Evolutionary conservation across 1,140 invertebrate species (phyloP).

Genomic region (Neuroterus valhalla): DNA sequence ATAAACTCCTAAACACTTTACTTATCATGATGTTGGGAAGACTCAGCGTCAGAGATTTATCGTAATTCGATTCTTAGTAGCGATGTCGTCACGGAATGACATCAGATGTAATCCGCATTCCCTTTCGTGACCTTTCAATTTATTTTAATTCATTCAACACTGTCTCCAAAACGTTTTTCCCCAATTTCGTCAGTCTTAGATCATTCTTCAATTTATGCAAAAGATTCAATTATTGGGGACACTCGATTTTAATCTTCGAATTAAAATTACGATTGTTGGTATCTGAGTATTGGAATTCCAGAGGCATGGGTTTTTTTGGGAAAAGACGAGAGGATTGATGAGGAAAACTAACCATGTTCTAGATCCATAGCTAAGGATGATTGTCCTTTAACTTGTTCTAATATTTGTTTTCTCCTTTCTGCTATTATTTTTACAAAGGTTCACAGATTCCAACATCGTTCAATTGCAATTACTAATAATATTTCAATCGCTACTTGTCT

Average conservation of each 20-base stretch:
- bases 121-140: not conserved
- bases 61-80: constrained; percentile 7
- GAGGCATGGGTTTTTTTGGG: no score
- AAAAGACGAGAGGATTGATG: no score
- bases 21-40: constrained; percentile 6
- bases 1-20: not conserved
- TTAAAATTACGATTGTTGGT: not conserved
- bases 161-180: not conserved
- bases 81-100: constrained; percentile 6
- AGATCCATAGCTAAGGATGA: no score
- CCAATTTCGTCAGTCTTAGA: not conserved
- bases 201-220: not conserved
- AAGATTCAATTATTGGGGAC: not conserved
- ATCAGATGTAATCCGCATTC: not conserved
- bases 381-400: no score
- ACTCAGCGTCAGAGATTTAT: not conserved
- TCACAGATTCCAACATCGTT: no score
- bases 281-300: no score
- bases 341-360: no score
- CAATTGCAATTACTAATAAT: no score
- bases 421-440: no score
- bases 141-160: not conserved
- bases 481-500: no score
- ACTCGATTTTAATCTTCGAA: not conserved
- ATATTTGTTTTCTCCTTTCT: no score